Percentiles rank a stretch among this genome's conserved stretches.
phyloP scores from a whole-genome alignment of 2,888 invertebrate genomes.

The Tachina fera region DNA sequence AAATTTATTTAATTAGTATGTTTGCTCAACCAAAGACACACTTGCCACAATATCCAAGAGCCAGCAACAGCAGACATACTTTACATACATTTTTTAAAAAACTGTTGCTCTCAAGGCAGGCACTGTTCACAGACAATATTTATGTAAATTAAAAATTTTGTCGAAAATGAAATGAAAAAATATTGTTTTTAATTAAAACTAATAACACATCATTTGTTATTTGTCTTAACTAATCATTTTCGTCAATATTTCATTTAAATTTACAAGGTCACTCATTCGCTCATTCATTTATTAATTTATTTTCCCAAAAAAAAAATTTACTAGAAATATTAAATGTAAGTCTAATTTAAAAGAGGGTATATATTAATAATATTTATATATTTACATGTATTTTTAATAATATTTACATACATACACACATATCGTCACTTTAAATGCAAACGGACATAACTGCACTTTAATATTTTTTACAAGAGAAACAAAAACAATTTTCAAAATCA shows the following conservation, averaged over 20 bases:
- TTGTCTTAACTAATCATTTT: slow-evolving; percentile 64
- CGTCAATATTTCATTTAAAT: slow-evolving; percentile 26
- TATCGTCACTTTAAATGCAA: no score
- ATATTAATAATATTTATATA: no score
- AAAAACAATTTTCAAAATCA: no score
- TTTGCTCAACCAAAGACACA: slow-evolving; percentile 43
- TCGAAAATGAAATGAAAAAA: slow-evolving; percentile 39
- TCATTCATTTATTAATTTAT: no score
- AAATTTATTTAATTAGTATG: slow-evolving; percentile 51
- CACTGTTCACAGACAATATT: background rate
- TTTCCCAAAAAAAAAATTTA: no score
- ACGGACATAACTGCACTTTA: no score
- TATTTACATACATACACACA: no score
- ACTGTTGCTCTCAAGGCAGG: slow-evolving; percentile 3
- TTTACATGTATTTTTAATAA: no score
- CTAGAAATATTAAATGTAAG: no score
- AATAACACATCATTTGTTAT: slow-evolving; percentile 66
- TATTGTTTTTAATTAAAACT: slow-evolving; percentile 39
- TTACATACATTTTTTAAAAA: slow-evolving; percentile 4
- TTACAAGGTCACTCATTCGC: no score
- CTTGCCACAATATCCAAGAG: background rate
- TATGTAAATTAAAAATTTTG: slow-evolving; percentile 52
- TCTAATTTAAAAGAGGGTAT: no score
- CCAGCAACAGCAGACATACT: slow-evolving; percentile 1
- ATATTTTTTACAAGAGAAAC: no score